Conservation (phyloP, 1,140 invertebrate species). For the Meloidogyne hapla region DNA sequence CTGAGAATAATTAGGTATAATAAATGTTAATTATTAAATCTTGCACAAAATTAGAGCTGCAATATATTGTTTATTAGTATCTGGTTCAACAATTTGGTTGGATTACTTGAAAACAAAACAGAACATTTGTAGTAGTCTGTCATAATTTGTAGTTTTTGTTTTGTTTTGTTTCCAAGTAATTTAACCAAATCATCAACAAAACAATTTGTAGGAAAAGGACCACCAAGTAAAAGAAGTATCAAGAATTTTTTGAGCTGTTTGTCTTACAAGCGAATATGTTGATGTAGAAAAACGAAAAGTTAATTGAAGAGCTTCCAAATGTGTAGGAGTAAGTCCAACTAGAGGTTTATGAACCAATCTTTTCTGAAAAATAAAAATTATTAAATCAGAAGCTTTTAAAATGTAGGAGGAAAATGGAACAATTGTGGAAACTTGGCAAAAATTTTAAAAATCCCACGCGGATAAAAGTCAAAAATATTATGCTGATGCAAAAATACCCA, state of each 20-base stretch:
- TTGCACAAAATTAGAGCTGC: constrained; percentile 72
- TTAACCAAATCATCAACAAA: constrained; percentile 55
- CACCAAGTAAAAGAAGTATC: constrained; percentile 66
- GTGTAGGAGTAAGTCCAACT: constrained; percentile 34
- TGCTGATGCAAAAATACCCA: too few species aligned
- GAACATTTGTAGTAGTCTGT: too few species aligned
- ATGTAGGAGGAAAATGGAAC: too few species aligned
- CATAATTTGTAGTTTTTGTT: constrained; percentile 67
- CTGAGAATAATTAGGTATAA: too few species aligned
- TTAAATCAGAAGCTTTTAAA: too few species aligned
- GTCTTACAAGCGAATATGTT: constrained; percentile 68
- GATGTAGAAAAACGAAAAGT: constrained; percentile 43
- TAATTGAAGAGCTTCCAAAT: constrained; percentile 40
- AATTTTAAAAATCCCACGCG: constrained; percentile 60
- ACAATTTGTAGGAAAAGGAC: neutral
- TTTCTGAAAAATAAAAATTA: too few species aligned
- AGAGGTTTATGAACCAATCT: constrained; percentile 41
- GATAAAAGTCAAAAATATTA: too few species aligned
- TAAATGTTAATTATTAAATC: constrained; percentile 66
- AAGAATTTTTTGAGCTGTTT: constrained; percentile 70
- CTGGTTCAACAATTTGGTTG: too few species aligned
- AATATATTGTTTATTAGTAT: constrained; percentile 75
- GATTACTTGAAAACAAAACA: too few species aligned
- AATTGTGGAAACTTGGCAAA: too few species aligned
- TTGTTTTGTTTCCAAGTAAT: constrained; percentile 72